phyloP scores from a whole-genome alignment of 2,797 vertebrate species.

The Oreonectes daqikongensis region DNA sequence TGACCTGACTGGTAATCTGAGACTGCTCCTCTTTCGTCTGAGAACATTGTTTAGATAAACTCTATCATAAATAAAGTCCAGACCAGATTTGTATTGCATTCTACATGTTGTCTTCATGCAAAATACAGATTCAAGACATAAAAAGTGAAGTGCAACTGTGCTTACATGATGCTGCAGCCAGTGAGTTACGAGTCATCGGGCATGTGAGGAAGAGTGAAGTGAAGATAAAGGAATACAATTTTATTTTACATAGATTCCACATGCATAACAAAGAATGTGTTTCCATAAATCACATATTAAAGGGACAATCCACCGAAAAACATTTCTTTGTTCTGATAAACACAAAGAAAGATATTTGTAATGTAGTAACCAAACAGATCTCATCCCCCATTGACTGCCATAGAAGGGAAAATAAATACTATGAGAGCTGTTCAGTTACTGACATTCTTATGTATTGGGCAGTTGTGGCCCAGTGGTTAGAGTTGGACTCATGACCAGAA shows the following conservation, averaged over 20 bases:
- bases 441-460: too few species aligned
- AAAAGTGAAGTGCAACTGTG: slow-evolving; percentile 5
- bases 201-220: not conserved
- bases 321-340: too few species aligned
- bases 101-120: not conserved
- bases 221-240: not conserved
- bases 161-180: slow-evolving; percentile 85
- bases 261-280: not conserved
- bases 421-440: too few species aligned
- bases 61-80: not conserved
- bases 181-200: slow-evolving; percentile 63
- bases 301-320: too few species aligned
- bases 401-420: too few species aligned
- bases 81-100: not conserved
- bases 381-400: too few species aligned
- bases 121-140: not conserved
- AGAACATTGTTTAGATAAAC: not conserved
- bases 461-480: too few species aligned
- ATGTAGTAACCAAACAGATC: too few species aligned
- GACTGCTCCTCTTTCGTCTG: slow-evolving; percentile 90
- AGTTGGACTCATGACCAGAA: too few species aligned
- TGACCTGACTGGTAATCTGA: slow-evolving; percentile 90
- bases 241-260: too few species aligned
- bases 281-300: slow-evolving; percentile 1
- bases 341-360: too few species aligned